phyloP scores from a whole-genome alignment of 2,888 invertebrate genomes.

The Tetranychus piercei region DNA sequence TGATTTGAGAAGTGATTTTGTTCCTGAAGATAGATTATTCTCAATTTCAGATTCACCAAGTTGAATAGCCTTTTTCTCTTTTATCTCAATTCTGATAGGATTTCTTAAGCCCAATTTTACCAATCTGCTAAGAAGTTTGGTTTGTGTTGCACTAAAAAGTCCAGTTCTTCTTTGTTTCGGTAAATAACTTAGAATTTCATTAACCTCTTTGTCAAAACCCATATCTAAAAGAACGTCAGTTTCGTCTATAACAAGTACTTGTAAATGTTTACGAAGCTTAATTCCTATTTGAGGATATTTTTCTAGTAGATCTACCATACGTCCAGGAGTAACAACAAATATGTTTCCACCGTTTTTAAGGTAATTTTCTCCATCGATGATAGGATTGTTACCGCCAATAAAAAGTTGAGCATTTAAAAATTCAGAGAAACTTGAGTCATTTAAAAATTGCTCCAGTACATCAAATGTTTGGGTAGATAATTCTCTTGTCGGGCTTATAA shows the following conservation, averaged over 20 bases:
- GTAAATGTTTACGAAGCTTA: conserved; percentile 51
- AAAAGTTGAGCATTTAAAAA: conserved; percentile 32
- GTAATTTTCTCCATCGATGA: conserved; percentile 51
- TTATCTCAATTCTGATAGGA: conserved; percentile 71
- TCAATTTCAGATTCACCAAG: not conserved
- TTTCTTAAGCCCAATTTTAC: conserved; percentile 83
- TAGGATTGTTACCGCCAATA: conserved; percentile 62
- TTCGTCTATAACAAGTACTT: conserved; percentile 83
- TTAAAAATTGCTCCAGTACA: conserved; percentile 30
- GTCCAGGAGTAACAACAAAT: conserved; percentile 80
- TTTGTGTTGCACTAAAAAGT: conserved; percentile 96
- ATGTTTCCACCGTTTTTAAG: conserved; percentile 56
- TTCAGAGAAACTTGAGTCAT: not conserved
- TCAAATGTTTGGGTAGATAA: conserved; percentile 68
- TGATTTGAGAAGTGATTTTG: conserved; percentile 9
- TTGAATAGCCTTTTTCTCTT: conserved; percentile 45
- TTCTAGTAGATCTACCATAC: conserved; percentile 57
- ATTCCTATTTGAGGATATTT: conserved; percentile 25
- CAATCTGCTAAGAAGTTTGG: conserved; percentile 72
- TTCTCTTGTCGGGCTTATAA: conserved; percentile 89
- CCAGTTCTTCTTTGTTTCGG: conserved; percentile 87
- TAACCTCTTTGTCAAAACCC: conserved; percentile 64
- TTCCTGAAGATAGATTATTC: not conserved
- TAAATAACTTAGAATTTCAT: conserved; percentile 68
- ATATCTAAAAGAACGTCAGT: conserved; percentile 83